Conservation (phyloP, 1,140 invertebrate species). For the Drosophila biarmipes region DNA sequence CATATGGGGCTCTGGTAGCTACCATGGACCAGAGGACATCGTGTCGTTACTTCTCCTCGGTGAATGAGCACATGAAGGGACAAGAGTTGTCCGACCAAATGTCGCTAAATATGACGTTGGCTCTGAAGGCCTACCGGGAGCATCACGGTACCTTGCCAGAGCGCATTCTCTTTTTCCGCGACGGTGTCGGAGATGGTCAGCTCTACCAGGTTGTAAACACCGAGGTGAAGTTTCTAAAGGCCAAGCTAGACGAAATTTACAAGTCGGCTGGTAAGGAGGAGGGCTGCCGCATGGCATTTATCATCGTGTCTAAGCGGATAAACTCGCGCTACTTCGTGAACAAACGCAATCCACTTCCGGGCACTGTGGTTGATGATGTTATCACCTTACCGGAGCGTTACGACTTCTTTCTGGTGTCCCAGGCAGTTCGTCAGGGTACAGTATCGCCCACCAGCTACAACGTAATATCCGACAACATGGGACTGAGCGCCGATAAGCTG, state of each 20-base stretch:
- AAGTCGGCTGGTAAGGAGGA: constrained; percentile 46
- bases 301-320: constrained; percentile 90
- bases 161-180: constrained; percentile 90
- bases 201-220: constrained; percentile 88
- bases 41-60: constrained; percentile 53
- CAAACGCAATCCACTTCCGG: constrained; percentile 90
- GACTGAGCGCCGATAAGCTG: constrained; percentile 88
- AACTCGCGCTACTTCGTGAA: constrained; percentile 88
- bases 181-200: constrained; percentile 94
- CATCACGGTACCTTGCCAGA: constrained; percentile 84
- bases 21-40: constrained; percentile 87
- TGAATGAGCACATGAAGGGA: constrained; percentile 88
- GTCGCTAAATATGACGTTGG: constrained; percentile 86
- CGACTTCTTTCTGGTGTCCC: constrained; percentile 93
- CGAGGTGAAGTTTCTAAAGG: constrained; percentile 87
- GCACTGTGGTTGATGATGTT: constrained; percentile 94
- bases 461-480: constrained; percentile 88
- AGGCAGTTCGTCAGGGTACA: constrained; percentile 91
- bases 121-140: constrained; percentile 86
- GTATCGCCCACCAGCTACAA: constrained; percentile 93
- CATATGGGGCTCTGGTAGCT: constrained; percentile 91
- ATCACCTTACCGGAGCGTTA: constrained; percentile 93
- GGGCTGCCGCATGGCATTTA: constrained; percentile 87
- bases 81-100: constrained; percentile 90
- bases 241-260: constrained; percentile 86